Evolutionary conservation across 2,113 vertebrate genomes (phyloP).

Genomic region (Aramus guarauna): DNA sequence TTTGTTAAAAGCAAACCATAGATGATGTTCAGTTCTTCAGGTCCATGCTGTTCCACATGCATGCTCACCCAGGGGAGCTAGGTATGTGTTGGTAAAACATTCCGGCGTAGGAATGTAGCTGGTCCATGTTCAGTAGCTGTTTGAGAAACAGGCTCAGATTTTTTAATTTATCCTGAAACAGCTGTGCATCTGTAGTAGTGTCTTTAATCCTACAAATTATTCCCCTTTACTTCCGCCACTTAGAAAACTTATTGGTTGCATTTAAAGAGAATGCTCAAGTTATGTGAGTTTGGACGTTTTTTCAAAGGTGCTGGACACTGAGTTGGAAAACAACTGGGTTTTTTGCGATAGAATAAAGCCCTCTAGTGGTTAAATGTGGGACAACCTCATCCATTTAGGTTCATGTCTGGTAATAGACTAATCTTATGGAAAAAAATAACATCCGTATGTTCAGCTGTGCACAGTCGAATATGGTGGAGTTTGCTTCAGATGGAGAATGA

Average conservation of each 20-base stretch:
- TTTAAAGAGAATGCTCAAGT: fast-evolving
- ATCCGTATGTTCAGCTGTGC: not conserved
- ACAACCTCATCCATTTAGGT: not conserved
- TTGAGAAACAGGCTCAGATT: not conserved
- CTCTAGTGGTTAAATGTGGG: not conserved
- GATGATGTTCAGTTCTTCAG: not conserved
- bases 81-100: not conserved
- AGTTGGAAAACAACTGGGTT: not conserved
- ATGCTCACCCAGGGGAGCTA: not conserved
- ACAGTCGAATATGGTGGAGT: not conserved
- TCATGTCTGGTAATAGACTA: not conserved
- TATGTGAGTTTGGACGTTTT: not conserved
- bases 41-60: not conserved
- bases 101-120: not conserved
- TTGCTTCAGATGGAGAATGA: not conserved
- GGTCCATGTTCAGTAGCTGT: not conserved
- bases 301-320: not conserved
- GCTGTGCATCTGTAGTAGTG: not conserved
- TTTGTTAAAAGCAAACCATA: not conserved
- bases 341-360: not conserved
- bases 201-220: not conserved
- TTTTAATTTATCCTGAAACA: not conserved
- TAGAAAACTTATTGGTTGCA: not conserved
- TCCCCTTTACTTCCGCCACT: not conserved
- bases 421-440: not conserved